phyloP scores from a whole-genome alignment of 2,888 invertebrate species.

The Heteropelma amictum region DNA sequence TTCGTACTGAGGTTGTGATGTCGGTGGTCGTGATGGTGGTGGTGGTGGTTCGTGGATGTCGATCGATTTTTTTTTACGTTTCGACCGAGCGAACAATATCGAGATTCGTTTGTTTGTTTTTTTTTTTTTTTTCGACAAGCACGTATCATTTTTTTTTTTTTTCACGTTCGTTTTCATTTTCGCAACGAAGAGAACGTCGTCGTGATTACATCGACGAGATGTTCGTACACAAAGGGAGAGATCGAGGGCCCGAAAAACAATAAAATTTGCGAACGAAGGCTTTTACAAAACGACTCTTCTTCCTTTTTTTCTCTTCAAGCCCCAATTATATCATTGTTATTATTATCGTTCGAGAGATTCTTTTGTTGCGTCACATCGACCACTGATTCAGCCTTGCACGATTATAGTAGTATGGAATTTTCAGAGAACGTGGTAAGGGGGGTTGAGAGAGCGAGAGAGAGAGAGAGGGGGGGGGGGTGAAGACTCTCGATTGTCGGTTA shows the following conservation, averaged over 20 bases:
- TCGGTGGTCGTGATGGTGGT: slow-evolving; percentile 65
- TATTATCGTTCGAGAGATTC: neutral
- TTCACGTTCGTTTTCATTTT: slow-evolving; percentile 10
- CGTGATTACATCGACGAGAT: slow-evolving; percentile 34
- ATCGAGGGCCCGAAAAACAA: slow-evolving; percentile 50
- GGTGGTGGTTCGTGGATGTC: slow-evolving; percentile 65
- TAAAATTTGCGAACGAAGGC: slow-evolving; percentile 44
- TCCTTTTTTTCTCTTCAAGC: slow-evolving; percentile 10
- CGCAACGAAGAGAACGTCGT: neutral
- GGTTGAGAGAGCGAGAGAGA: too few species aligned
- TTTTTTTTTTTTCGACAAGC: neutral
- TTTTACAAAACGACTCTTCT: slow-evolving; percentile 11
- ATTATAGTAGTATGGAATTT: slow-evolving; percentile 23
- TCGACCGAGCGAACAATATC: slow-evolving; percentile 74
- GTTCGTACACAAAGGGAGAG: slow-evolving; percentile 46
- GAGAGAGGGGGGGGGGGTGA: too few species aligned
- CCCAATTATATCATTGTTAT: neutral
- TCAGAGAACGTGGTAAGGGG: too few species aligned
- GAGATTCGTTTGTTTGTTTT: slow-evolving; percentile 26
- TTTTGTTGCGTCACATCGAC: slow-evolving; percentile 49
- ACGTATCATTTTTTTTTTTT: slow-evolving; percentile 24
- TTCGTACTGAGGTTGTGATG: slow-evolving; percentile 62
- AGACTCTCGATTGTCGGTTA: too few species aligned
- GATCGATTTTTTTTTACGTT: slow-evolving; percentile 61
- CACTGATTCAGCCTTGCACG: slow-evolving; percentile 54